Evolutionary conservation across 2,113 vertebrate species (phyloP).

Genomic region (Vireo altiloquus): DNA sequence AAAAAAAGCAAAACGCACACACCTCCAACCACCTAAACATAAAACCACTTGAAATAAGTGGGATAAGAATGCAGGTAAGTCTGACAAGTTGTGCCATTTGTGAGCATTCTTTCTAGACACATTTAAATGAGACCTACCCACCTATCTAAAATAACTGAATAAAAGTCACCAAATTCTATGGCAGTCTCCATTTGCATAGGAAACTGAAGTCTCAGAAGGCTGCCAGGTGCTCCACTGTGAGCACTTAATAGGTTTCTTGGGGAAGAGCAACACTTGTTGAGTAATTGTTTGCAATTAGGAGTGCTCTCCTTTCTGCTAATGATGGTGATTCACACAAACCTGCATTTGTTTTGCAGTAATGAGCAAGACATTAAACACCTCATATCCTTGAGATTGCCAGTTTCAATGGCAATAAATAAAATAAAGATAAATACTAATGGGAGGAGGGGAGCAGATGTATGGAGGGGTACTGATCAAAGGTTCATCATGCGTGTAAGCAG

Average conservation of each 20-base stretch:
- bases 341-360: slow-evolving; percentile 18
- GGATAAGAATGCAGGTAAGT: neutral
- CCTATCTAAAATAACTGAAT: neutral
- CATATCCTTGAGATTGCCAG: neutral
- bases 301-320: neutral
- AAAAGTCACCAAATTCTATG: neutral
- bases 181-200: neutral
- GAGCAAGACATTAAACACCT: neutral
- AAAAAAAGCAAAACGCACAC: neutral
- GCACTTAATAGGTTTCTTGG: neutral
- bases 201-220: neutral
- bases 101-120: neutral
- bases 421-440: neutral
- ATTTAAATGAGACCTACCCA: neutral
- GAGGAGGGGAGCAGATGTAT: neutral
- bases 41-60: neutral
- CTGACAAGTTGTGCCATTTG: neutral
- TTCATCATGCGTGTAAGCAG: fast-evolving
- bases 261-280: neutral
- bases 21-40: neutral
- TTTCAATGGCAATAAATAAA: neutral
- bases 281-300: slow-evolving; percentile 18
- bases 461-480: neutral
- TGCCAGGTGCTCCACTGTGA: neutral
- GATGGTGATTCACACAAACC: neutral